phyloP scores from a whole-genome alignment of 2,888 invertebrate genomes.

The Apocheima hispidaria region DNA sequence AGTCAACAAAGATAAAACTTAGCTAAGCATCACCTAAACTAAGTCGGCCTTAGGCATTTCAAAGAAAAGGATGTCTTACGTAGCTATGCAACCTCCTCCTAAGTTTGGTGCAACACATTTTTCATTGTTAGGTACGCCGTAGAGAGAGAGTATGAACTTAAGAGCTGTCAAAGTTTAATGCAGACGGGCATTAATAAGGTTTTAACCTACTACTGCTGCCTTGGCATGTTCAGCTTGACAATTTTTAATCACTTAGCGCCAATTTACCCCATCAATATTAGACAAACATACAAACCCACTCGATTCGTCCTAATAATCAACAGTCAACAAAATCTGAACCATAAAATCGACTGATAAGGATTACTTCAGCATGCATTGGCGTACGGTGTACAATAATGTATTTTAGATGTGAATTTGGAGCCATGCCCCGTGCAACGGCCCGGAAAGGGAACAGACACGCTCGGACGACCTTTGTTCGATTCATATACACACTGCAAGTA shows the following conservation, averaged over 20 bases:
- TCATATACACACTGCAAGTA: conserved; percentile 15
- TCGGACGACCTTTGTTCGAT: conserved; percentile 32
- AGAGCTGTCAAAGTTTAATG: too few species aligned
- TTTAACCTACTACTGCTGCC: too few species aligned
- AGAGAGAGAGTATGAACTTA: too few species aligned
- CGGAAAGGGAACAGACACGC: conserved; percentile 32
- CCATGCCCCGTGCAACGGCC: conserved; percentile 30
- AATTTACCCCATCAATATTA: not conserved
- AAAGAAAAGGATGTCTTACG: too few species aligned
- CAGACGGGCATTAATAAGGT: too few species aligned
- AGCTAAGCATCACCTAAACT: too few species aligned
- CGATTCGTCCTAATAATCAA: not conserved
- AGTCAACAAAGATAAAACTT: too few species aligned
- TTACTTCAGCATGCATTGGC: conserved; percentile 1
- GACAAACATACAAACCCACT: conserved; percentile 5
- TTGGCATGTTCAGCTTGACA: not conserved
- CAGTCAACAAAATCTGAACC: conserved; percentile 2
- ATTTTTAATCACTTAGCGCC: not conserved
- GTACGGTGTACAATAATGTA: conserved; percentile 25
- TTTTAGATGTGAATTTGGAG: conserved; percentile 34
- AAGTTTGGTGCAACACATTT: too few species aligned
- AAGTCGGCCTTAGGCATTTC: too few species aligned
- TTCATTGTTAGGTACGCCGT: too few species aligned
- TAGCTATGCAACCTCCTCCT: too few species aligned
- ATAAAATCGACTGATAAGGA: not conserved